Conservation (phyloP, 2,888 invertebrate genomes). For the Cartodere bifasciata region DNA sequence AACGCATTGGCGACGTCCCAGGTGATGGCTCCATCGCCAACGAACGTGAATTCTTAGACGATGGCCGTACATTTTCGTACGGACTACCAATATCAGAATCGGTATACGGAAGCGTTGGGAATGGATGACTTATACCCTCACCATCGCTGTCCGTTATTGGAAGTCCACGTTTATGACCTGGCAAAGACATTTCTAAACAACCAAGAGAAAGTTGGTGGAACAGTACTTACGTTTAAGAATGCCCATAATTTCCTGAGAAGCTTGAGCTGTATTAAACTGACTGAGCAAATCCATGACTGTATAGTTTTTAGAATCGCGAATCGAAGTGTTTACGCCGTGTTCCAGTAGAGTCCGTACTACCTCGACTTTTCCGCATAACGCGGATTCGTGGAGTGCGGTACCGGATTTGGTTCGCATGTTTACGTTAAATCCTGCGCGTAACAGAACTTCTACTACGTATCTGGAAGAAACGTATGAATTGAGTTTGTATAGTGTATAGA, state of each 20-base stretch:
- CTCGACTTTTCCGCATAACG: conserved; percentile 79
- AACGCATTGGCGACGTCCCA: conserved; percentile 41
- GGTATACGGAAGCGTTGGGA: conserved; percentile 53
- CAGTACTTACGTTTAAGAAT: conserved; percentile 63
- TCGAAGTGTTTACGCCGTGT: conserved; percentile 68
- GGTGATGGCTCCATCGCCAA: conserved; percentile 40
- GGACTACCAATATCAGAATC: conserved; percentile 50
- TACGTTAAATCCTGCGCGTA: conserved; percentile 77
- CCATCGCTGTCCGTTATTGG: conserved; percentile 32
- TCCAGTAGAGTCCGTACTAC: conserved; percentile 73
- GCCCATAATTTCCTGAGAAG: conserved; percentile 73
- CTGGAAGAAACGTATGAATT: conserved; percentile 32
- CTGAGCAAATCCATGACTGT: conserved; percentile 79
- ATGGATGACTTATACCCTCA: conserved; percentile 36
- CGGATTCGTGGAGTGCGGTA: conserved; percentile 88
- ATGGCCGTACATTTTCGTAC: conserved; percentile 48
- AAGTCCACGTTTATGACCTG: conserved; percentile 27
- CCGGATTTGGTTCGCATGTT: conserved; percentile 78
- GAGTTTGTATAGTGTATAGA: neutral
- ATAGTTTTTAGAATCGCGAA: conserved; percentile 65
- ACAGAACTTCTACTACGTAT: conserved; percentile 68
- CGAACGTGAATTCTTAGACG: conserved; percentile 34
- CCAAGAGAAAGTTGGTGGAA: conserved; percentile 3
- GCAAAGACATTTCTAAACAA: neutral
- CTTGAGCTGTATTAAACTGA: conserved; percentile 72